Percentiles rank a stretch among this genome's conserved stretches.
phyloP scores from a whole-genome alignment of 2,797 vertebrate species.

The Danio jaintianensis region DNA sequence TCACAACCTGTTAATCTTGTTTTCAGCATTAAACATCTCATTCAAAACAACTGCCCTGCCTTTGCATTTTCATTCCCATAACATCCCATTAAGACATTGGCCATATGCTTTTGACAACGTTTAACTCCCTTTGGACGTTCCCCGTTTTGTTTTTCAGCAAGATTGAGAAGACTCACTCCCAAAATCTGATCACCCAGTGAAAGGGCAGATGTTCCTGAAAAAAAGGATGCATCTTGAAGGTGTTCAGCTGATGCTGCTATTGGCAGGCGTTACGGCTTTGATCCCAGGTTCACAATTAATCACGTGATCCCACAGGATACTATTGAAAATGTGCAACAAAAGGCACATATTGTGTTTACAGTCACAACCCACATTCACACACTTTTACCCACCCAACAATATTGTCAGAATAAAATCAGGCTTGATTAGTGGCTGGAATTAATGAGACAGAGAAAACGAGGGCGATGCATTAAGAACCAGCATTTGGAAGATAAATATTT shows the following conservation, averaged over 20 bases:
- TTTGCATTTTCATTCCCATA: conserved; percentile 59
- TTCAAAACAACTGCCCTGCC: conserved; percentile 56
- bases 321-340: conserved; percentile 37
- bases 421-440: background rate
- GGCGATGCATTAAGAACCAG: background rate
- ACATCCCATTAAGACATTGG: conserved; percentile 54
- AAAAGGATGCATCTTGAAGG: background rate
- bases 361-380: conserved; percentile 14
- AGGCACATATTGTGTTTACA: conserved; percentile 6
- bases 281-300: conserved; percentile 8
- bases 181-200: conserved; percentile 37
- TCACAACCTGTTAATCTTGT: conserved; percentile 42
- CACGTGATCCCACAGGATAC: background rate
- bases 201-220: conserved; percentile 55
- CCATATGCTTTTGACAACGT: conserved; percentile 61
- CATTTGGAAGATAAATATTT: conserved; percentile 13
- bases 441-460: background rate
- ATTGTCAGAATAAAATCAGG: background rate
- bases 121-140: conserved; percentile 54
- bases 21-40: conserved; percentile 35
- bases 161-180: conserved; percentile 29
- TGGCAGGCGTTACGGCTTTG: conserved; percentile 1
- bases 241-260: background rate
- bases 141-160: conserved; percentile 21
- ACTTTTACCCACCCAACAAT: background rate